phyloP scores from a whole-genome alignment of 2,888 invertebrate species.

The Leucophenga montana region DNA sequence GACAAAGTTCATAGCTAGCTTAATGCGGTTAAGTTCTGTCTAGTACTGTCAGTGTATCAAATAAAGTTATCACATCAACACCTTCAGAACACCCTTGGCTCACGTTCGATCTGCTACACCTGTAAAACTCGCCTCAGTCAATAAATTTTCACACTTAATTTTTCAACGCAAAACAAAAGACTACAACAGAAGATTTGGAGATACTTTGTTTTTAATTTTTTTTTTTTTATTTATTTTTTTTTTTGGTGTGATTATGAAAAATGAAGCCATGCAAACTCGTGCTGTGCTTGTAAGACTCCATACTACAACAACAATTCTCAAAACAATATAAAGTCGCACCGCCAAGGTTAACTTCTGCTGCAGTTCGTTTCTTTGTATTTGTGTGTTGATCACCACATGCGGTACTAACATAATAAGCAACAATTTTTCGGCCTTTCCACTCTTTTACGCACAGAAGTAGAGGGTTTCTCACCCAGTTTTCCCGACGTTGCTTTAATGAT shows the following conservation, averaged over 20 bases:
- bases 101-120: conserved; percentile 41
- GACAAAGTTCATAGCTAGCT: background rate
- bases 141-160: conserved; percentile 67
- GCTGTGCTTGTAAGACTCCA: conserved; percentile 42
- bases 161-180: conserved; percentile 59
- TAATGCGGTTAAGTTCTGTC: conserved; percentile 39
- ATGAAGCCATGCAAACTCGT: conserved; percentile 66
- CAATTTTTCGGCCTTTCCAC: conserved; percentile 50
- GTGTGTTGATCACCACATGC: conserved; percentile 22
- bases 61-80: conserved; percentile 58
- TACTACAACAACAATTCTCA: no score
- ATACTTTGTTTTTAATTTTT: conserved; percentile 1
- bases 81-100: conserved; percentile 33
- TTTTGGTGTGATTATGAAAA: conserved; percentile 48
- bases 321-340: no score
- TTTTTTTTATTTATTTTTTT: background rate
- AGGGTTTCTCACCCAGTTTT: conserved; percentile 43
- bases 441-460: conserved; percentile 35
- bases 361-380: conserved; percentile 42
- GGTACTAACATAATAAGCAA: conserved; percentile 60
- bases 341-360: conserved; percentile 23
- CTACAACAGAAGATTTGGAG: conserved; percentile 32
- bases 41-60: conserved; percentile 28
- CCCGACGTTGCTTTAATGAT: conserved; percentile 13
- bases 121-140: conserved; percentile 60